Evolutionary conservation across 2,797 vertebrate genomes (phyloP), one percentile per base, ranked within the genome.

Genomic region (Pachyuromys duprasi): DNA sequence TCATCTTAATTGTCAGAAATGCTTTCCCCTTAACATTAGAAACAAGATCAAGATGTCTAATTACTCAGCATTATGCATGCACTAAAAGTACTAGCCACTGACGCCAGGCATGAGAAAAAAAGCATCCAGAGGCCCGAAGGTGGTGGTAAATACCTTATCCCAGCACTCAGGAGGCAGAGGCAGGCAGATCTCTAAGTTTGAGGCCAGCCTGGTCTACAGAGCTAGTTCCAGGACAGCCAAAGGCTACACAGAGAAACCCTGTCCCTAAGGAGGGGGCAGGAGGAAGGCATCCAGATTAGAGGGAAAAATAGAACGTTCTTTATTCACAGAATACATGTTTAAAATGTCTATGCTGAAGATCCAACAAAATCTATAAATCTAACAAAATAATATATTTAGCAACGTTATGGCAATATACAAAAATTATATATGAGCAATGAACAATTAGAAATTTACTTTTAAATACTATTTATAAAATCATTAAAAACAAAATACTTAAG

Each of bases 401-500:
- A 92, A 83, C 18, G 8, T 70, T 80, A 63, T 18, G 80, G 39
- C 79, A 94, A 80, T 22, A 89, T 89, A 84, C 9, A 89, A 89
- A 86, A 92, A 62, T 18, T 87, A 62, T 28, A n/a, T 92, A 62
- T 63, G 60, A 94, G 69, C 39, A 89, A 92, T 55, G 31, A 89
- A 93, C 7, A 91, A 89, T 18, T 76, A 57, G n/a, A 82, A 76
- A 83, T 15, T 87, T 39, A 60, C 67, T 93, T 76, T 80, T 62
- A 80, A 69, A 72, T 57, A 60, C 24, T 53, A 45, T 81, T 92
- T 92, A 42, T n/a, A 70, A 95, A 93, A 86, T 13, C 78, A 88
- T 65, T 57, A 45, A 81, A 93, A 94, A 63, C 39, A 91, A 76
- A 80, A 88, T 60, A 93, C 26, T 87, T 67, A 83, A 57, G 12